Base-by-base conservation (phyloP, 2,888 invertebrate genomes). In the Baccha elongata region DNA sequence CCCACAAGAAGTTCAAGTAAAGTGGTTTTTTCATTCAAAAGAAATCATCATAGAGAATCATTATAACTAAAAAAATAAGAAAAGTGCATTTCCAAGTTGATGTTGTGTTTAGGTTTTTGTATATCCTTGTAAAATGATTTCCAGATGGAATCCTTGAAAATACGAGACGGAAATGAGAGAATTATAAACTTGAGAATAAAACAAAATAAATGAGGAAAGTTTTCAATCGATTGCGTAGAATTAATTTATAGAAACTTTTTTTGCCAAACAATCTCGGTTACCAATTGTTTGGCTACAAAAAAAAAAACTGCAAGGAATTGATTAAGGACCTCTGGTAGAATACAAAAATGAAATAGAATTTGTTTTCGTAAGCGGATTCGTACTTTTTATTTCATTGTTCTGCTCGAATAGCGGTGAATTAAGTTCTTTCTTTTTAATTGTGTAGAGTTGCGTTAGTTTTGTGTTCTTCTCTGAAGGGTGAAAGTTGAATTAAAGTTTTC, bases 241-340 rank as follows among this genome's bases (percentile, higher is more conserved):
- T 32, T 8, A 44, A 19, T 29, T 67, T 40, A 42, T 7, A 29
- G 11, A 42, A 32, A 53, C 32, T 23, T 23, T 44, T 65, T 67
- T 68, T 48, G 23, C 21, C 21, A 44, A 71, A 53, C 65, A 81
- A 75, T 67, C 67, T 67, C 32, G 52, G 75, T 81, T 75, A 75
- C 75, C 81, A 75, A 81, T 75, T 81, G 71, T 58, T 26, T 23
- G 64, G 7, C 7, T 55, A 62, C 55, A 58, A 62, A 42, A 50
- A 53, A 42, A 50, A 53, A 55, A 65, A 71, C 71, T 52, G 42
- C 67, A 73, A 76, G 40, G 52, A 76, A 83, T 72, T 76, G 68
- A 83, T 78, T 53, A 83, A 83, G 78, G 68, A 53, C 75, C 55
- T 64, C 50, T 37, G 19, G 21, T 50, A 58, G 15, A 44, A 17